These are phyloP conservation scores for Hydrotaea diabolus DNA, from an alignment of 2,888 invertebrate species.

Conservation along the genomic window DNA sequence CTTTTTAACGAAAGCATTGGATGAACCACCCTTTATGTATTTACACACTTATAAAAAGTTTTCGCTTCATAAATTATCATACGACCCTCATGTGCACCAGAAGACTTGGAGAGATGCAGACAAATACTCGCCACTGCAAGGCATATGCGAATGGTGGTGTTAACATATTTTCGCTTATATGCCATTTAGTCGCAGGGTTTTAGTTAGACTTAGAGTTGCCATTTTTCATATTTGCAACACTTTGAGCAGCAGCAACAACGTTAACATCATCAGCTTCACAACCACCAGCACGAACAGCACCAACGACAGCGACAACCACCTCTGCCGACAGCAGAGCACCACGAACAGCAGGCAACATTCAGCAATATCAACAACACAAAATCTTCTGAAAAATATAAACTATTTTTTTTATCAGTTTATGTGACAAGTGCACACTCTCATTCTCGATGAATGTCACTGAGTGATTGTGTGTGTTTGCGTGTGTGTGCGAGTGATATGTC, in stretches of 20 bases:
- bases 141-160: conserved; percentile 43
- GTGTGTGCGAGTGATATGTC: neutral
- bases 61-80: neutral
- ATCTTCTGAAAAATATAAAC: conserved; percentile 41
- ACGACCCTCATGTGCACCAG: neutral
- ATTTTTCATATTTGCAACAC: conserved; percentile 40
- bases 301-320: neutral
- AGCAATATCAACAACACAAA: conserved; percentile 3
- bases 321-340: neutral
- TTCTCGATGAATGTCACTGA: neutral
- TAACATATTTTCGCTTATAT: conserved; percentile 59
- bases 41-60: too few species aligned
- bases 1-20: too few species aligned
- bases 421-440: conserved; percentile 62
- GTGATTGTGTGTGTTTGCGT: neutral
- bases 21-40: too few species aligned
- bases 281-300: neutral
- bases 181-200: conserved; percentile 56
- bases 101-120: neutral
- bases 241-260: neutral
- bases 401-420: conserved; percentile 63
- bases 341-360: neutral
- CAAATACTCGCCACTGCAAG: neutral
- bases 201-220: conserved; percentile 42
- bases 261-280: too few species aligned